Conservation (phyloP, 2,797 vertebrate species). For the Hafferia zeledoni region DNA sequence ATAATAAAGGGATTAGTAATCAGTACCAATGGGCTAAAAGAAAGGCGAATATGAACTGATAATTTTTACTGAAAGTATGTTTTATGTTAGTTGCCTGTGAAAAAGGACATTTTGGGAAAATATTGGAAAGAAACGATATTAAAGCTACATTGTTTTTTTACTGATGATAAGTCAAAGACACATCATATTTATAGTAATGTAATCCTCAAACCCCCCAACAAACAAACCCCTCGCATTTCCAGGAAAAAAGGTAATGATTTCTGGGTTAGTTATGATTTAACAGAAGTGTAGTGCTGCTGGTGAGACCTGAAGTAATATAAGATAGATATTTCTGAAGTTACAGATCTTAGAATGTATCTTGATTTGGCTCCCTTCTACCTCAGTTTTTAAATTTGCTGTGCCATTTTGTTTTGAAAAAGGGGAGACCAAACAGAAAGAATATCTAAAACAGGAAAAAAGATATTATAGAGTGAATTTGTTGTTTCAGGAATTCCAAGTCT, state of each 20-base stretch:
- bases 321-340: neutral
- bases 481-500: neutral
- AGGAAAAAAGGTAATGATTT: neutral
- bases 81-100: neutral
- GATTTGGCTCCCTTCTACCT: neutral
- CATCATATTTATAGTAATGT: neutral
- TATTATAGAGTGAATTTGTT: neutral
- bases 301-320: neutral
- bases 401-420: neutral
- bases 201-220: neutral
- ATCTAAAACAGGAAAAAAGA: neutral
- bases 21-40: neutral
- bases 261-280: neutral
- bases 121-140: neutral
- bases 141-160: neutral
- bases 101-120: neutral
- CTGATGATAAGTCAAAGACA: neutral
- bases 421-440: neutral
- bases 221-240: neutral
- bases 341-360: neutral
- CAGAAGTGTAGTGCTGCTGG: neutral
- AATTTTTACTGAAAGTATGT: neutral
- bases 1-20: neutral
- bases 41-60: neutral
- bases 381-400: neutral